Evolutionary conservation across 1,140 invertebrate species (phyloP), one percentile per base, ranked within the genome.

Genomic region (Listronotus bonariensis): DNA sequence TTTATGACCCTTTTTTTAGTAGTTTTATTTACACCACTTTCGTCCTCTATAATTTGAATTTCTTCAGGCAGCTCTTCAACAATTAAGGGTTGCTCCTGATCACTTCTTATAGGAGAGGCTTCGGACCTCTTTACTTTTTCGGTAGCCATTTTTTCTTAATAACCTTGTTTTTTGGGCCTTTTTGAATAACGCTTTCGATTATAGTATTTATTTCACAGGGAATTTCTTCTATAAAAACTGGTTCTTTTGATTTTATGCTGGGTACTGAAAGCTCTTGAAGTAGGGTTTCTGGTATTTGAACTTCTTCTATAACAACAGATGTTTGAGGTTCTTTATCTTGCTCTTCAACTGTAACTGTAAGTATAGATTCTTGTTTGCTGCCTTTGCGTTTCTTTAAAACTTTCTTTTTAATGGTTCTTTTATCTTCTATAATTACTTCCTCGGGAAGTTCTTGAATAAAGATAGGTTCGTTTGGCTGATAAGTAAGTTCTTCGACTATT

Each of bases 281-380:
- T 17, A 71, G 26, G 26, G 77, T 74, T 68, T 81, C 78, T 34
- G 78, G 71, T 17, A 81, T 76, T 2, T 79, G 63, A 63, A 69
- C 55, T 71, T 83, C 80, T 41, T 73, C 48, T 31, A 71, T 65
- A 65, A 68, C 76, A 0, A 79, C 73, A 36, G 70, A 77, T 5
- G 74, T 80, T 61, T 79, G 70, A 2, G 79, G 76, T 15, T 76
- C 56, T 59, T 79, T 76, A 20, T 77, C 76, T 7, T 80, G 76
- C 65, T 83, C 79, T 67, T 82, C 79, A 1, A 80, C 70, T 0
- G 79, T 82, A 48, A 80, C 77, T 38, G 81, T 80, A 46, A 77
- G 76, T 0, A 75, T 80, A 1, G 79, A 67, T 67, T 79, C 75
- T 71, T 82, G 72, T 46, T 71, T 74, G 15, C 68, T 56, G 17